Base-by-base conservation (phyloP, 2,888 invertebrate species). In the Alloscopus bannaensis region DNA sequence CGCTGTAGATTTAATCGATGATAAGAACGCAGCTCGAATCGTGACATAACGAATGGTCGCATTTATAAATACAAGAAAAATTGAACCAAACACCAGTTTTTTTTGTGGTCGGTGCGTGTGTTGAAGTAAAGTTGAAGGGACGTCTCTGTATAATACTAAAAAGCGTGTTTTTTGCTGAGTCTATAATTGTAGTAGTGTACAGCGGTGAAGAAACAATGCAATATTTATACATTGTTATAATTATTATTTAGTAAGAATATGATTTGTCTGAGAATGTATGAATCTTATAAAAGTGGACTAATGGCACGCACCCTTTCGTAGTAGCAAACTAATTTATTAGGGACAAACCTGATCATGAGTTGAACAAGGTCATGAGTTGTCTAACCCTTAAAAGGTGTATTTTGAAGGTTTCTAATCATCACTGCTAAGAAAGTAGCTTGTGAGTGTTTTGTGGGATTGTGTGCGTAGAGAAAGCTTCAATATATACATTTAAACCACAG, bases 151-250 rank as follows among this genome's bases (percentile, higher is more conserved):
- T n/a, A n/a, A n/a, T n/a, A n/a, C n/a, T n/a, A n/a, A n/a, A n/a
- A n/a, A n/a, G n/a, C n/a, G n/a, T n/a, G n/a, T n/a, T n/a, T n/a
- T 36, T 42, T 20, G 28, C 16, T 69, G 52, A 69, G 24, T 42
- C 22, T 71, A 42, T 47, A 71, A 31, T 24, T n/a, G 52, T 62
- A 36, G 24, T 62, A 57, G 11, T 18, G 11, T 26, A 31, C 40
- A 52, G 26, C 22, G 42, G 55, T 57, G 72, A 59, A 59, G 62
- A 36, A 52, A 13, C 75, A 75, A 75, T 75, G 75, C 75, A 75
- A 75, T 66, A 75, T 75, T 75, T 75, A 75, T 75, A 75, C 36
- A 47, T 47, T n/a, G n/a, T n/a, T 72, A 40, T 20, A 26, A 45
- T 66, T 66, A 47, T 66, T 24, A 13, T 13, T 36, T 36, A 13